A percentile compares a stretch with the other conserved stretches of the same genome.
These are phyloP conservation scores for Dreissena rostriformis DNA, from an alignment of 1,140 invertebrate genomes.

Conservation along the genomic window DNA sequence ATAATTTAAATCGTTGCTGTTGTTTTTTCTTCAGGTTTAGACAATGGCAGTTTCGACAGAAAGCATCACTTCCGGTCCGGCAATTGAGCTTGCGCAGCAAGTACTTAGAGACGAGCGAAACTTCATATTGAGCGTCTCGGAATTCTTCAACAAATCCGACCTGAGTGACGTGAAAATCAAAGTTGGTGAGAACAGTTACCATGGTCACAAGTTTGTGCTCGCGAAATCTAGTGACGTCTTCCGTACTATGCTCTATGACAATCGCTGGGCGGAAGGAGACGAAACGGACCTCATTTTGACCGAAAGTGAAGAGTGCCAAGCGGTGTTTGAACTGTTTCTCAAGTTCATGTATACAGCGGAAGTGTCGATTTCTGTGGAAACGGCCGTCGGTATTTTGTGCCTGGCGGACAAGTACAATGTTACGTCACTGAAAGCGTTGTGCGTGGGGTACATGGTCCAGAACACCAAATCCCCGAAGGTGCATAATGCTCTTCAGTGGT, in stretches of 20 bases:
- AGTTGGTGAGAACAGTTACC: slow-evolving; percentile 73
- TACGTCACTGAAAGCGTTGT: slow-evolving; percentile 77
- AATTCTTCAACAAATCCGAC: slow-evolving; percentile 78
- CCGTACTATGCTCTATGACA: slow-evolving; percentile 79
- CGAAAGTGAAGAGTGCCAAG: slow-evolving; percentile 78
- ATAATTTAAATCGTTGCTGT: neutral
- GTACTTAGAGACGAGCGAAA: slow-evolving; percentile 76
- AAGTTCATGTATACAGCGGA: slow-evolving; percentile 80
- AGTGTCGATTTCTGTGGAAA: slow-evolving; percentile 73
- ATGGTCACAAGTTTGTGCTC: slow-evolving; percentile 80
- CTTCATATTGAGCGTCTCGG: slow-evolving; percentile 78
- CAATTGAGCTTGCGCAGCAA: slow-evolving; percentile 44
- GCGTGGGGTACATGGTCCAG: slow-evolving; percentile 79
- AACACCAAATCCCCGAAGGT: slow-evolving; percentile 76
- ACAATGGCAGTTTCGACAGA: slow-evolving; percentile 1
- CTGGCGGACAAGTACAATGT: slow-evolving; percentile 81
- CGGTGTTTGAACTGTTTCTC: slow-evolving; percentile 79
- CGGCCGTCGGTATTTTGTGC: slow-evolving; percentile 79
- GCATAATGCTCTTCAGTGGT: slow-evolving; percentile 79
- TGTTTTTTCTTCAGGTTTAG: slow-evolving; percentile 55
- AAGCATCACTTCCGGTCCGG: neutral
- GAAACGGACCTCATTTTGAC: slow-evolving; percentile 74
- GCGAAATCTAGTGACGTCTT: slow-evolving; percentile 81
- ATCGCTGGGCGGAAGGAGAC: slow-evolving; percentile 70
- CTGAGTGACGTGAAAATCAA: slow-evolving; percentile 78